These are phyloP conservation scores for Ridgeia piscesae DNA, from an alignment of 1,140 invertebrate species.

Conservation along the genomic window DNA sequence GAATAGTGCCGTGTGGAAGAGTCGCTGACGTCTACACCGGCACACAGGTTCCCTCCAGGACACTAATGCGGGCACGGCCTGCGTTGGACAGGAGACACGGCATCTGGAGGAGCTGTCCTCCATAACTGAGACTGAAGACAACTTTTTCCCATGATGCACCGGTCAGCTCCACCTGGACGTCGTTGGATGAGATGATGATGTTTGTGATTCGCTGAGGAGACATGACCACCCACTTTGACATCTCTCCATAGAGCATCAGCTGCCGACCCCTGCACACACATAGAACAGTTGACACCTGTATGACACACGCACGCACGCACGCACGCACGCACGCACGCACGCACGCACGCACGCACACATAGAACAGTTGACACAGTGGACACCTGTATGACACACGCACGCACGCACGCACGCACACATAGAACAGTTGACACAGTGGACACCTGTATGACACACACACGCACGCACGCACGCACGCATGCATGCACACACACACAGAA, in stretches of 20 bases:
- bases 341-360: too few relatives aligned
- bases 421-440: too few relatives aligned
- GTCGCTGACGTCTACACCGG: neutral
- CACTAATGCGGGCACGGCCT: constrained; percentile 7
- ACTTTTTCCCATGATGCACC: neutral
- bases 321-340: too few relatives aligned
- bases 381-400: too few relatives aligned
- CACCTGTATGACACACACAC: too few relatives aligned
- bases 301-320: neutral
- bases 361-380: too few relatives aligned
- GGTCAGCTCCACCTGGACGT: neutral
- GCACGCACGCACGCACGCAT: too few relatives aligned
- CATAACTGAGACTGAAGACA: constrained; percentile 6
- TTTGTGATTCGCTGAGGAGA: neutral
- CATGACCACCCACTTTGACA: constrained; percentile 10
- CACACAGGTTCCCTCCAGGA: neutral
- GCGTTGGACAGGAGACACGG: neutral
- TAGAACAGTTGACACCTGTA: too few relatives aligned
- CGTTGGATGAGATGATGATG: neutral
- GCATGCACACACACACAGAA: too few relatives aligned
- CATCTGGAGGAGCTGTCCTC: neutral
- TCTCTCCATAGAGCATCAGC: neutral
- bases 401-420: too few relatives aligned
- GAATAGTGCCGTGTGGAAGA: neutral
- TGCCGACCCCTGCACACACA: too few relatives aligned